A percentile compares a stretch with the other conserved stretches of the same genome.
Evolutionary conservation across 2,888 invertebrate species (phyloP).

Genomic region (Cantharis flavilabris): DNA sequence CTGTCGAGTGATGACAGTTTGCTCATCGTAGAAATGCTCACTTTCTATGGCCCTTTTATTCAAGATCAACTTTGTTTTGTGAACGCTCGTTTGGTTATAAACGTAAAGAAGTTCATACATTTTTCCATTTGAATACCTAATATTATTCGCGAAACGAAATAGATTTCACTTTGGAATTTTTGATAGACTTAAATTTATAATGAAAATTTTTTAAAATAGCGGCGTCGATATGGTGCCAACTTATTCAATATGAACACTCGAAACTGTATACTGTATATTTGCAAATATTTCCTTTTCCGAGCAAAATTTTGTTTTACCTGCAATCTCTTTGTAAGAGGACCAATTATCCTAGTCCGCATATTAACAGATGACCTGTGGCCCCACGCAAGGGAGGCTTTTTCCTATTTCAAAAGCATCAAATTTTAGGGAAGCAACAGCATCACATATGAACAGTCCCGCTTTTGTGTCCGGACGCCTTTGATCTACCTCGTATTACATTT

Average conservation of each 20-base stretch:
- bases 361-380: conserved; percentile 36
- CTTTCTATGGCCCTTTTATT: conserved; percentile 37
- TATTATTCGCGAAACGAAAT: conserved; percentile 17
- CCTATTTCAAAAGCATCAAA: conserved; percentile 37
- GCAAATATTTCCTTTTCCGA: background rate
- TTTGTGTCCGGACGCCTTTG: conserved; percentile 42
- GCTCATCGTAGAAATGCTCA: conserved; percentile 31
- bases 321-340: conserved; percentile 12
- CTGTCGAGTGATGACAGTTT: conserved; percentile 27
- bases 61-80: conserved; percentile 37
- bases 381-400: conserved; percentile 17
- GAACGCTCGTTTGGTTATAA: conserved; percentile 32
- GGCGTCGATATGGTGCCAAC: background rate
- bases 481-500: conserved; percentile 43
- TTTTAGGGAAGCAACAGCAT: conserved; percentile 39
- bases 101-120: conserved; percentile 32
- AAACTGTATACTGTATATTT: no score
- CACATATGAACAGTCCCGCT: conserved; percentile 23
- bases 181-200: conserved; percentile 29
- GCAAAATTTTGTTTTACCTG: background rate
- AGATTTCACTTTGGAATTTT: conserved; percentile 30
- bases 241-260: background rate
- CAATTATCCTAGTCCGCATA: conserved; percentile 31
- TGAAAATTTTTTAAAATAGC: conserved; percentile 13
- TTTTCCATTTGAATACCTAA: conserved; percentile 36